phyloP scores from a whole-genome alignment of 1,140 invertebrate genomes.

The Centruroides sculpturatus region DNA sequence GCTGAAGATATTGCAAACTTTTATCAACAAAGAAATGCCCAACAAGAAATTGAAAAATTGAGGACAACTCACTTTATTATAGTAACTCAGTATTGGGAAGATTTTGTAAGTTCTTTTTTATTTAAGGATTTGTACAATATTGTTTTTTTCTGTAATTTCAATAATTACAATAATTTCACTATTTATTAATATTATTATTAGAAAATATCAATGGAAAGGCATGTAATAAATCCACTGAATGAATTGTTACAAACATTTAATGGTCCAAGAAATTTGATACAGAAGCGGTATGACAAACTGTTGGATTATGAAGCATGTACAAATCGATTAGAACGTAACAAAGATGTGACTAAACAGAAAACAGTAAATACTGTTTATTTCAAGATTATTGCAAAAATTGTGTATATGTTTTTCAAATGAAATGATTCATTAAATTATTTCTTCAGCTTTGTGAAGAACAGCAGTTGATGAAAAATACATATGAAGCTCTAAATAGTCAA shows the following conservation, averaged over 20 bases:
- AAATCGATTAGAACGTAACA: constrained; percentile 34
- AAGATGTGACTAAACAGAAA: constrained; percentile 23
- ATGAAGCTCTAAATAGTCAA: constrained; percentile 47
- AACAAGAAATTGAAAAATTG: constrained; percentile 32
- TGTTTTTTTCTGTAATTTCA: neutral
- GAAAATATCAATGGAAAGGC: constrained; percentile 26
- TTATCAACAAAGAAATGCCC: constrained; percentile 33
- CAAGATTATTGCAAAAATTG: neutral
- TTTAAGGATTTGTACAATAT: too few species aligned
- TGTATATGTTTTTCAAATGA: neutral
- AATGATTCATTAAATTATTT: neutral
- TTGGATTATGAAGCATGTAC: constrained; percentile 44
- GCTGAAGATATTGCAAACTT: constrained; percentile 37
- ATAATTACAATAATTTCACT: neutral
- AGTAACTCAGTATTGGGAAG: constrained; percentile 25
- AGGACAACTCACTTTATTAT: constrained; percentile 30
- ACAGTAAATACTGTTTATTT: constrained; percentile 6
- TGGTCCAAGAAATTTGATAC: constrained; percentile 42
- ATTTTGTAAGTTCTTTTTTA: constrained; percentile 26
- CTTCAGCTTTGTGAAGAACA: constrained; percentile 36
- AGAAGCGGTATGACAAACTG: constrained; percentile 46
- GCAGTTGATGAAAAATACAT: constrained; percentile 37
- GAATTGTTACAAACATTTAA: constrained; percentile 35
- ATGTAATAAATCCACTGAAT: constrained; percentile 38
- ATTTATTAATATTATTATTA: constrained; percentile 16